phyloP scores from a whole-genome alignment of 2,797 vertebrate species.

The Cossypha caffra region DNA sequence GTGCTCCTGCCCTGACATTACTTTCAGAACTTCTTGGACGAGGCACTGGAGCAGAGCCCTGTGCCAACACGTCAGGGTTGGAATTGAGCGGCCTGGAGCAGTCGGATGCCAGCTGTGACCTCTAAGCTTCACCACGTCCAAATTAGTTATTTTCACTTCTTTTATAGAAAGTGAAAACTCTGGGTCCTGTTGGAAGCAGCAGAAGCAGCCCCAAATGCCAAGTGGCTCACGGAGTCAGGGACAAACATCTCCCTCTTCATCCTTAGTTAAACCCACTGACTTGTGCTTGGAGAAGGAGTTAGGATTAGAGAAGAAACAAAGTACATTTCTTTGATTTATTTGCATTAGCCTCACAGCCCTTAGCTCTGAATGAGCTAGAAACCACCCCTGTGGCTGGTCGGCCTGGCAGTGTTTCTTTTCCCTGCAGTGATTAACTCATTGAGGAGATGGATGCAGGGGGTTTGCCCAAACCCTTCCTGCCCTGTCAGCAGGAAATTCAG shows the following conservation, averaged over 20 bases:
- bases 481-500: not conserved
- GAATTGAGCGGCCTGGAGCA: not conserved
- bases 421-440: fast-evolving
- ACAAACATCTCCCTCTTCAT: not conserved
- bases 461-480: not conserved
- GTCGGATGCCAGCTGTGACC: not conserved
- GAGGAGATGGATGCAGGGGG: not conserved
- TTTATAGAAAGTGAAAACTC: not conserved
- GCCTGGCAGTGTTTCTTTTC: not conserved
- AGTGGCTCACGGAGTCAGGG: not conserved
- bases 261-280: not conserved
- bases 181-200: not conserved
- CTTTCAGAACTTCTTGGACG: not conserved
- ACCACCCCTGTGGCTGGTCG: not conserved
- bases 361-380: not conserved
- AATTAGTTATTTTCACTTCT: not conserved
- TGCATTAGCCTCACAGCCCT: not conserved
- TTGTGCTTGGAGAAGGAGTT: not conserved
- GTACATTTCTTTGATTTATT: not conserved
- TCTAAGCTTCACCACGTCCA: not conserved
- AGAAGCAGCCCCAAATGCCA: not conserved
- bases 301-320: not conserved
- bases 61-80: not conserved
- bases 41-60: not conserved
- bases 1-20: not conserved